Evolutionary conservation across 1,140 invertebrate species (phyloP), one percentile per base, ranked within the genome.

Genomic region (Drosophila insularis): DNA sequence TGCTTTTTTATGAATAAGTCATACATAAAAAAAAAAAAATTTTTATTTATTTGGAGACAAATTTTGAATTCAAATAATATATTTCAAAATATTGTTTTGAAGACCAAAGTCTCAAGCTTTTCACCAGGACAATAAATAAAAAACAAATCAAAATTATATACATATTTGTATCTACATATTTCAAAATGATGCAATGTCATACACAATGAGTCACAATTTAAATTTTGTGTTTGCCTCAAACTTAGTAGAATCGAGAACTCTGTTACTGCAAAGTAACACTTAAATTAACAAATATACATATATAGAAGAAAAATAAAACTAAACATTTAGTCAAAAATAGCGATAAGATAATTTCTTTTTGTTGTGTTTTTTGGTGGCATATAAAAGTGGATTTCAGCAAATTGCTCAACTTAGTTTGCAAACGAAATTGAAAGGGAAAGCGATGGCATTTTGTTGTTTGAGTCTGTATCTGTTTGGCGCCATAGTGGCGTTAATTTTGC

Each of bases 401-500:
- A 1, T 11, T 1, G 43, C 10, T 37, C 43, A 46, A 1, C 17
- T 46, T 17, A 50, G 43, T 50, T 50, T 8, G 43, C 6, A 2
- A 50, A 50, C 17, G 17, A 50, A 50, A 50, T 50, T 21, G 43
- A 50, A 50, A 50, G 43, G 21, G 43, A 21, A 21, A 21, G 8
- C 8, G 2, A 50, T 50, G 43, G 17, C 43, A 21, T 21, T 50
- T 50, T 50, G 56, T 11, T 70, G 3, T 66, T 14, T 32, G 8
- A 58, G 14, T 17, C 39, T 76, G 14, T 69, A 32, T 10, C 56
- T 73, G 50, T 6, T 78, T 8, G 10, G 19, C 8, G 40, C 37
- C 1, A 0, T 69, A 6, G 8, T 67, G 40, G 54, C 6, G 8
- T 27, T 77, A 37, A 5, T 77, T 13, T 21, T 11, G 8, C 8